Conservation (phyloP, 1,140 invertebrate genomes). For the Papilio xuthus region DNA sequence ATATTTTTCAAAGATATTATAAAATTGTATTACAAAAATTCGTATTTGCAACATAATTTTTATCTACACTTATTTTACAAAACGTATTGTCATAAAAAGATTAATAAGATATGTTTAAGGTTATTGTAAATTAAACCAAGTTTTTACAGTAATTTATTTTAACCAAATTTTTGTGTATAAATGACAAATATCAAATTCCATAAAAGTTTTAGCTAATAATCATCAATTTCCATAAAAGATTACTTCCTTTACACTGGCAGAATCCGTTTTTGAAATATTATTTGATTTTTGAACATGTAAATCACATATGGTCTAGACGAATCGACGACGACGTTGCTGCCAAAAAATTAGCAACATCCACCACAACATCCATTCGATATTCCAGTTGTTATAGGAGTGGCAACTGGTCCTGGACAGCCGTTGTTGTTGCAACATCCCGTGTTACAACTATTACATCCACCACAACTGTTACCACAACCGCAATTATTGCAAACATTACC, state of each 20-base stretch:
- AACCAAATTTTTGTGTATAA: not conserved
- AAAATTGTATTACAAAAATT: not conserved
- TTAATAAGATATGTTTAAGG: not conserved
- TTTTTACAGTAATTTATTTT: not conserved
- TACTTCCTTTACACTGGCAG: too few species aligned
- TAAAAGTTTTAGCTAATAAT: not conserved
- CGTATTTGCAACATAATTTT: not conserved
- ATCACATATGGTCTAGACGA: too few species aligned
- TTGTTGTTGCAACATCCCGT: slow-evolving; percentile 11
- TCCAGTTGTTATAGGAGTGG: not conserved
- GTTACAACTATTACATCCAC: slow-evolving; percentile 3
- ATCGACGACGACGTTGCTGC: not conserved
- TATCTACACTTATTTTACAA: not conserved
- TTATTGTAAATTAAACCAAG: slow-evolving; percentile 16
- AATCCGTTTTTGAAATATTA: too few species aligned
- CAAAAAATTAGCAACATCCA: not conserved
- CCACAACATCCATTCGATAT: slow-evolving; percentile 4
- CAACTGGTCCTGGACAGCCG: not conserved
- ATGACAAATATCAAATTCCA: not conserved
- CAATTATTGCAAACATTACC: not conserved
- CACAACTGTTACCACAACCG: slow-evolving; percentile 6
- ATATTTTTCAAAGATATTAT: not conserved
- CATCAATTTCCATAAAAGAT: too few species aligned
- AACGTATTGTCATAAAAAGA: not conserved
- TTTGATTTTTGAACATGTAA: too few species aligned